Evolutionary conservation across 92 coral and sea anemone species (phyloP), one percentile per base, ranked within the genome.

Genomic region (Galaxea fascicularis): DNA sequence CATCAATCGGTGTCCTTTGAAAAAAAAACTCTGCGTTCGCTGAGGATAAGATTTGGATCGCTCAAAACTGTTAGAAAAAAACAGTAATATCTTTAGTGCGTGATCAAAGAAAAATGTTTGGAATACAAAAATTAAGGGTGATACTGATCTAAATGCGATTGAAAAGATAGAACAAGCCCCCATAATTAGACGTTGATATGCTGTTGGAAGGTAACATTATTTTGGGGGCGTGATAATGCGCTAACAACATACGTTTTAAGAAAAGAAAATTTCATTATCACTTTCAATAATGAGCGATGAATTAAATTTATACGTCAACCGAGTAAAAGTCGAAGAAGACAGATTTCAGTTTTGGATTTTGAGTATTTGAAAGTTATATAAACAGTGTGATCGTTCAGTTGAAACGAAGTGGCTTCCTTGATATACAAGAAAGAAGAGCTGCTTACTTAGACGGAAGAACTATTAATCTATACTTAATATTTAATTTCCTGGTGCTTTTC

Each of bases 241-340:
- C 27, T 47, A 28, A 63, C 73, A n/a, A 78, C 73, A 18, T 64
- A 15, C 4, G 15, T 73, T 29, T 47, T 14, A 3, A 73, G 54
- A 28, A 31, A n/a, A 29, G 75, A 20, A 29, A 67, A 51, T 80
- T 80, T 68, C 21, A 80, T 80, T 80, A 80, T 31, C 67, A 24
- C 66, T 45, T 68, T 39, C 16, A 20, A 25, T 18, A 28, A 21
- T 54, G n/a, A 28, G 78, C 77, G 24, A 14, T 25, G 41, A 71
- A 69, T 54, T 25, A 35, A 26, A 71, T 54, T 81, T 76, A 47
- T 28, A 67, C 75, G 39, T 41, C 58, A 17, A 14, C 35, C 9
- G 51, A 22, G 30, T 15, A 81, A 81, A 52, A 80, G 76, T 25
- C 65, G 70, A 69, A 53, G 69, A 29, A 9, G 31, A 51, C 58